Evolutionary conservation across 2,797 vertebrate genomes (phyloP), one percentile per base, ranked within the genome.

Genomic region (Amniataba percoides): DNA sequence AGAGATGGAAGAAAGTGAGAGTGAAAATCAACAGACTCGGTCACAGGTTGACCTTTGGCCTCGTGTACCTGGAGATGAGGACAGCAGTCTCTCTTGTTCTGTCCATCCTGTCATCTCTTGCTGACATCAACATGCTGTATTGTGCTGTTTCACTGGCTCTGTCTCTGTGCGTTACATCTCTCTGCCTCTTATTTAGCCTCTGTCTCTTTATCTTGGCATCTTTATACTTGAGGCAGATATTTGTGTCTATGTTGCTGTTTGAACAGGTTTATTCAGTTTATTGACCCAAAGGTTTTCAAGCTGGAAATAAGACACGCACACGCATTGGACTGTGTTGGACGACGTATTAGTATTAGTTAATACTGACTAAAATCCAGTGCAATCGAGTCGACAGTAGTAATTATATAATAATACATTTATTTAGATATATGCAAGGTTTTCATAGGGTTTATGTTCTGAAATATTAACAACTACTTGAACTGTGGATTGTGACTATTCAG

Each of bases 31-130:
- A 67, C 73, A 78, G 78, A 85, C 36, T 63, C 48, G 68, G 71
- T 57, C 69, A 59, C 67, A 84, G 48, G 57, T 55, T 84, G 86
- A 89, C 90, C 89, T 87, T 79, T 85, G 84, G 64, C 86, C 71
- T 46, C 39, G 23, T 83, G 83, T 80, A 88, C 84, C 90, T 91
- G 82, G 78, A 40, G 39, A 74, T 42, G 67, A 87, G 74, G 70
- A 85, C 71, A 72, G 57, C 78, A 3, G 71, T 85, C 71, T 69
- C 76, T 85, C 66, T 71, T 70, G 73, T 57, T 72, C 74, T 23
- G 70, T 73, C 62, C 48, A 25, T 70, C 57, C 61, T 83, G 65
- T 86, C 87, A 87, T 78, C 78, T 67, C 84, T 25, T 43, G 70
- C 82, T 85, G 81, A 87, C 77, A 82, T 79, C 71, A 75, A 83